Base-by-base conservation (phyloP, 1,140 invertebrate genomes). In the Formica selysi region DNA sequence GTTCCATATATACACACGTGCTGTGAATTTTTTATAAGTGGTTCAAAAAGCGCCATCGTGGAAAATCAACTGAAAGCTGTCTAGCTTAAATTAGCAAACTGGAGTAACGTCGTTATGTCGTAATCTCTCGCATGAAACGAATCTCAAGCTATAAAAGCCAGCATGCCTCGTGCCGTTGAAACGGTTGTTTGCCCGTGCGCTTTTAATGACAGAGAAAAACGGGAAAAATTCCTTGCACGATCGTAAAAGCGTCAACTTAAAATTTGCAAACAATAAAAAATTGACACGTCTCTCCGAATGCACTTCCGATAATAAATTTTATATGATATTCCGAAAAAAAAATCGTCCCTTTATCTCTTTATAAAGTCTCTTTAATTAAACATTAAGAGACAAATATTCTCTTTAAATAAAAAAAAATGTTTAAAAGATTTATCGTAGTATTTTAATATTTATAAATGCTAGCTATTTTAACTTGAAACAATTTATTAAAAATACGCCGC, bases 221-320 rank as follows among this genome's bases (percentile, higher is more conserved):
- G 10, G 10, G 5, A 70, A 80, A 83, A 61, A 71, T 73, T 29
- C 19, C 16, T 59, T 22, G 26, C 67, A 26, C 38, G 78, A 59
- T 59, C 65, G 51, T 71, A 71, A 71, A 81, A 22, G 65, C 67
- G 79, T 74, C 38, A 83, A 61, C 13, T 83, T 83, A 73, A 74
- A 73, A 83, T 83, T 73, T 62, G 54, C 51, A 74, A 83, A 61
- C 68, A 26, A 19, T 44, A 81, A 29, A 48, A 44, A 73, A 83
- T 67, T 29, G 11, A 54, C 16, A 7, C 32, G 22, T 54, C 51
- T 44, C 19, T 26, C 36, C 44, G 36, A 61, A 81, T 71, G 22
- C 54, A 81, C 3, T 54, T 29, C 13, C 22, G 13, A 81, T 73
- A 26, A 54, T 81, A 11, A 13, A 73, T 81, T 73, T 62, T 19